These are phyloP conservation scores for Bradypus variegatus DNA, from an alignment of 2,797 vertebrate species.

Conservation along the genomic window DNA sequence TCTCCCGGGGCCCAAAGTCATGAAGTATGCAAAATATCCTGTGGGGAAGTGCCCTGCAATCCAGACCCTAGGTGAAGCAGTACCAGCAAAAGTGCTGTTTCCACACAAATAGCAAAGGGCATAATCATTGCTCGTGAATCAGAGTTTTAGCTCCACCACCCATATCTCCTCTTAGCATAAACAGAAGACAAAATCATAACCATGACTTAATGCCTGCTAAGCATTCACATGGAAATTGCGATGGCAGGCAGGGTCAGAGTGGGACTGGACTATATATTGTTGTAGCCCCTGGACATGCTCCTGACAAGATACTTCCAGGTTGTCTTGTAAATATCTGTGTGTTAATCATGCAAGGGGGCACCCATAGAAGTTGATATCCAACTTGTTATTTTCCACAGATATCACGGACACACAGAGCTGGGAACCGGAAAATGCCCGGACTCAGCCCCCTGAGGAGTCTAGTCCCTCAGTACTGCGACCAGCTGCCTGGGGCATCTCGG, in stretches of 20 bases:
- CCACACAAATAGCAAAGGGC: neutral
- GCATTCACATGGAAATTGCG: neutral
- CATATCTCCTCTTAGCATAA: neutral
- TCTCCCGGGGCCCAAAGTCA: neutral
- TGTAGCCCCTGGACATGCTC: neutral
- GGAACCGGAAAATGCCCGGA: conserved; percentile 76
- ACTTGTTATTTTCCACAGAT: conserved; percentile 76
- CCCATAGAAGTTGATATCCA: neutral
- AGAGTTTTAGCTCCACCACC: neutral
- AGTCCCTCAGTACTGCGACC: conserved; percentile 76
- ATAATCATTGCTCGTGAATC: neutral
- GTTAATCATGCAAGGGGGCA: neutral
- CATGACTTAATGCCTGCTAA: neutral
- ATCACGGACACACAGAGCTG: conserved; percentile 76
- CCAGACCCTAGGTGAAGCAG: neutral
- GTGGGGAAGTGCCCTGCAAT: neutral
- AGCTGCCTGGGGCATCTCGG: conserved; percentile 83
- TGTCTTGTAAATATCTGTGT: neutral
- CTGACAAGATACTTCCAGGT: neutral
- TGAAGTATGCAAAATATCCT: neutral
- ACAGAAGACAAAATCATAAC: neutral
- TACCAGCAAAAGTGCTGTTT: neutral
- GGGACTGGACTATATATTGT: neutral
- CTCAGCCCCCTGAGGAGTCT: conserved; percentile 78
- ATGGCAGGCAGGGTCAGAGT: neutral